phyloP scores from a whole-genome alignment of 2,888 invertebrate genomes.

The Scaptomyza cyrtandrae region DNA sequence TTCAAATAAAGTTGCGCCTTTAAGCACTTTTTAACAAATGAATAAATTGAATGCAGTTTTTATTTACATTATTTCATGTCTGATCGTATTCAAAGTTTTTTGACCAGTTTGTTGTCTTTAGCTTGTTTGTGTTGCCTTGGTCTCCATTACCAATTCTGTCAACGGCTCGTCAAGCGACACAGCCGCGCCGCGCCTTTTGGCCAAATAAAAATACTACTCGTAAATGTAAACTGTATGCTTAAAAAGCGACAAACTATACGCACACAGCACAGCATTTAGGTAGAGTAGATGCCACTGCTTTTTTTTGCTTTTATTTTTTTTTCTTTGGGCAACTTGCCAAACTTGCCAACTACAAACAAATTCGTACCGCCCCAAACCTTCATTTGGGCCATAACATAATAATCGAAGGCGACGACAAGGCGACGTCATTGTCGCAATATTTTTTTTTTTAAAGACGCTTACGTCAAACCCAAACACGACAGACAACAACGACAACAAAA shows the following conservation, averaged over 20 bases:
- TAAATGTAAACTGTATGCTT: slow-evolving; percentile 65
- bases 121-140: slow-evolving; percentile 20
- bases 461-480: slow-evolving; percentile 51
- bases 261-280: slow-evolving; percentile 20
- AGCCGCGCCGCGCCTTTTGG: slow-evolving; percentile 42
- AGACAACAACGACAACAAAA: background rate
- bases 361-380: background rate
- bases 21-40: background rate
- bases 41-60: background rate
- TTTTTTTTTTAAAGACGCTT: slow-evolving; percentile 41
- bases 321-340: slow-evolving; percentile 59
- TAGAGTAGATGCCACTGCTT: slow-evolving; percentile 27
- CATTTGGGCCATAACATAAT: slow-evolving; percentile 22
- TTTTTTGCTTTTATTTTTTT: slow-evolving; percentile 8
- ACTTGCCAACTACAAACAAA: background rate
- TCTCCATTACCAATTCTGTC: slow-evolving; percentile 67
- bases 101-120: background rate
- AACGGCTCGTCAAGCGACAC: slow-evolving; percentile 66
- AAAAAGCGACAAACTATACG: slow-evolving; percentile 54
- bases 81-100: background rate
- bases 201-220: slow-evolving; percentile 46
- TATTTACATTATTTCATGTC: background rate
- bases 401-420: slow-evolving; percentile 29
- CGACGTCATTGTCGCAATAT: slow-evolving; percentile 36
- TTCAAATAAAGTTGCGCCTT: background rate